A percentile compares a stretch with the other conserved stretches of the same genome.
These are phyloP conservation scores for Drosophila insularis DNA, from an alignment of 1,140 invertebrate species.

Conservation along the genomic window DNA sequence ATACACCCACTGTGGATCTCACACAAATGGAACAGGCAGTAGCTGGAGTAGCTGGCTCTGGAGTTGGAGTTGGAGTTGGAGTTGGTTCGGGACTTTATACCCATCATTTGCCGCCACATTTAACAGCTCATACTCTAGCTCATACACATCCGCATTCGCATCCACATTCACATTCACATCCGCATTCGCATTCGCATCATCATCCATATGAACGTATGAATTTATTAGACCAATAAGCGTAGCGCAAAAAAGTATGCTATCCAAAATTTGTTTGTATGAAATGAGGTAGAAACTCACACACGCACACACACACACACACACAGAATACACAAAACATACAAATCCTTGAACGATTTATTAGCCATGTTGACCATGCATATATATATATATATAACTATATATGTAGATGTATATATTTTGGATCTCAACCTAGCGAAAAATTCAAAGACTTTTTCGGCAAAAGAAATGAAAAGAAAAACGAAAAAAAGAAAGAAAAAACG, in stretches of 20 bases:
- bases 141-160: constrained; percentile 34
- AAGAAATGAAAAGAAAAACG: constrained; percentile 29
- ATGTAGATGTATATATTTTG: constrained; percentile 32
- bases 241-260: constrained; percentile 46
- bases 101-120: constrained; percentile 54
- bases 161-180: constrained; percentile 23
- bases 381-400: constrained; percentile 7
- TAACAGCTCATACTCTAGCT: constrained; percentile 38
- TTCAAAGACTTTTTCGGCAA: constrained; percentile 56
- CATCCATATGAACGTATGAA: constrained; percentile 77
- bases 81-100: neutral
- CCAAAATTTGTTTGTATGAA: constrained; percentile 9
- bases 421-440: constrained; percentile 58
- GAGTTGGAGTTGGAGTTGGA: neutral
- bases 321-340: constrained; percentile 11
- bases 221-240: constrained; percentile 75
- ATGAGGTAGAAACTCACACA: constrained; percentile 11
- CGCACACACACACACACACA: constrained; percentile 13
- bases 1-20: constrained; percentile 70
- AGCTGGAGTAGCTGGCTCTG: constrained; percentile 19
- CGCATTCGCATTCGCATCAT: constrained; percentile 48
- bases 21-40: constrained; percentile 61
- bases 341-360: constrained; percentile 6
- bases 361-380: constrained; percentile 8
- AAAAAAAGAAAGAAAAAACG: constrained; percentile 27